Percentiles rank a stretch among this genome's conserved stretches.
phyloP scores from a whole-genome alignment of 1,140 invertebrate genomes.

The Metaphire vulgaris region DNA sequence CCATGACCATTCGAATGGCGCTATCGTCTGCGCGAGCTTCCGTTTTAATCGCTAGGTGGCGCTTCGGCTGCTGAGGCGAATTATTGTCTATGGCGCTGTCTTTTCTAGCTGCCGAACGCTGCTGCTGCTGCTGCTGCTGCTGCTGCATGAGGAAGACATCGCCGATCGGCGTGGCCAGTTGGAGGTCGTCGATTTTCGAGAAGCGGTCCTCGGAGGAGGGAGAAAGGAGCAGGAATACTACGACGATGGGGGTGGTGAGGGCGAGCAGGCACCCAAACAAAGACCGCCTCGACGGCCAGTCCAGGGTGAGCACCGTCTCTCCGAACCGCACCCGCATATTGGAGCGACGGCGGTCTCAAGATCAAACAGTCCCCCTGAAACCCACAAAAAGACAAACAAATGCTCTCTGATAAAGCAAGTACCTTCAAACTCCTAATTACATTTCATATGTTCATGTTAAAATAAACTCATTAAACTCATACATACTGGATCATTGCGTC shows the following conservation, averaged over 20 bases:
- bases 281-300: background rate
- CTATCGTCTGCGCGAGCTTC: background rate
- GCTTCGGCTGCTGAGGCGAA: background rate
- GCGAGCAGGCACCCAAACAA: background rate
- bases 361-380: too few relatives aligned
- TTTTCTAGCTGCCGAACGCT: background rate
- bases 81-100: background rate
- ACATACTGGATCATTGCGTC: too few relatives aligned
- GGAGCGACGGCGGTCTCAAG: too few relatives aligned
- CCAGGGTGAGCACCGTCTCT: background rate
- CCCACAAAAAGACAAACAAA: too few relatives aligned
- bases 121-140: too few relatives aligned
- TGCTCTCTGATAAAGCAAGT: too few relatives aligned
- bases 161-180: background rate
- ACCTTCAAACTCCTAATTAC: too few relatives aligned
- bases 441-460: too few relatives aligned
- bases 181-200: background rate
- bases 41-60: background rate
- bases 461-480: too few relatives aligned
- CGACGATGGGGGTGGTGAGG: background rate
- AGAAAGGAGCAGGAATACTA: background rate
- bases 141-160: background rate
- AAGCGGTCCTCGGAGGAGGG: background rate
- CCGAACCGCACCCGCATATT: background rate
- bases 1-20: conserved; percentile 10